These are phyloP conservation scores for Ommatoiulus sabulosus DNA, from an alignment of 2,888 invertebrate species.

Conservation along the genomic window DNA sequence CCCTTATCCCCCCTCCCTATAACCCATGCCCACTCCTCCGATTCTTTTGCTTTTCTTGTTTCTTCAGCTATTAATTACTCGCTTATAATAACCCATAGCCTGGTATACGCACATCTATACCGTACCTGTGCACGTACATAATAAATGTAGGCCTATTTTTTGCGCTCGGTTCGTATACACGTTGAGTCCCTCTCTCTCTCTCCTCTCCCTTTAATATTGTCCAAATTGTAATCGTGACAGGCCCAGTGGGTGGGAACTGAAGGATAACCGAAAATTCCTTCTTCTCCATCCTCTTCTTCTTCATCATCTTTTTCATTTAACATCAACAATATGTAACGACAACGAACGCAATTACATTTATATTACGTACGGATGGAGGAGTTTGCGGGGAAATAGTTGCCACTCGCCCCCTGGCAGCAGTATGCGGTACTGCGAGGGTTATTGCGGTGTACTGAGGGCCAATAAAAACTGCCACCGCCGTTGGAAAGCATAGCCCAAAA, in stretches of 20 bases:
- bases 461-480: neutral
- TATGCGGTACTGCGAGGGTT: neutral
- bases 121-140: neutral
- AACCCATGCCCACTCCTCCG: neutral
- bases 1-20: neutral
- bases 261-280: conserved; percentile 50
- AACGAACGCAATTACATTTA: conserved; percentile 12
- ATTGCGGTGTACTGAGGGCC: neutral
- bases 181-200: neutral
- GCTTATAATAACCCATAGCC: neutral
- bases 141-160: conserved; percentile 2
- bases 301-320: conserved; percentile 19
- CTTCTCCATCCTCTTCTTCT: conserved; percentile 1
- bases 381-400: neutral
- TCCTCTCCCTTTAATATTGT: conserved; percentile 34
- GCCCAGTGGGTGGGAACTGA: conserved; percentile 49
- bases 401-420: neutral
- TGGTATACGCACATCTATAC: neutral
- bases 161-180: neutral
- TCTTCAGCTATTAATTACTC: conserved; percentile 13
- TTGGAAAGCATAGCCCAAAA: neutral
- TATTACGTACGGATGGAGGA: conserved; percentile 19
- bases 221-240: conserved; percentile 50
- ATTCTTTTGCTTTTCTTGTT: conserved; percentile 42
- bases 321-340: conserved; percentile 19